Conservation (phyloP, 2,888 invertebrate species). For the Lymantria monacha region DNA sequence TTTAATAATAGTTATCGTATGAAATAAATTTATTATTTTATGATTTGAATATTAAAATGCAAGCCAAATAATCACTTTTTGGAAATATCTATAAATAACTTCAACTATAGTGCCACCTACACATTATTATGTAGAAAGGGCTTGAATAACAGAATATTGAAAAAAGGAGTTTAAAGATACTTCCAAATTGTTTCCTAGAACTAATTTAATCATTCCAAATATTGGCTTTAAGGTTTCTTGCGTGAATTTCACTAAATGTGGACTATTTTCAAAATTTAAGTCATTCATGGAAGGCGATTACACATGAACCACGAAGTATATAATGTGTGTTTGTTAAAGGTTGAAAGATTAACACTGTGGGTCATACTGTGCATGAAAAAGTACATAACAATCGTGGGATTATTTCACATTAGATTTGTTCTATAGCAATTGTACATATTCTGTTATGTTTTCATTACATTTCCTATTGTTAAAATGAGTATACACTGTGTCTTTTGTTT, state of each 20-base stretch:
- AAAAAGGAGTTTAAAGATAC: constrained; percentile 1
- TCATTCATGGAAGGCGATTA: background rate
- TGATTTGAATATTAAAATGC: background rate
- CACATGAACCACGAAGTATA: constrained; percentile 3
- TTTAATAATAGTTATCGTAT: background rate
- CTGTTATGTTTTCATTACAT: constrained; percentile 32
- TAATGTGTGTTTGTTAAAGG: constrained; percentile 15
- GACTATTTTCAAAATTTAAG: constrained; percentile 9
- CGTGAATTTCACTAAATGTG: constrained; percentile 11
- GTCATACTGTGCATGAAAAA: constrained; percentile 30
- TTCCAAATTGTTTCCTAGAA: constrained; percentile 6
- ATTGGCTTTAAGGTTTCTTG: constrained; percentile 18
- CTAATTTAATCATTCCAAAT: constrained; percentile 8
- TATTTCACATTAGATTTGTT: constrained; percentile 21
- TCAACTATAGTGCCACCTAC: background rate
- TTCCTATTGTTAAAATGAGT: constrained; percentile 39
- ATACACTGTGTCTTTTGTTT: constrained; percentile 47
- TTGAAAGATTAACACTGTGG: constrained; percentile 17
- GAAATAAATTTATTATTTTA: background rate
- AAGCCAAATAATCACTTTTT: constrained; percentile 3
- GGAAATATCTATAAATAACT: constrained; percentile 2
- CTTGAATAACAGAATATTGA: too few relatives aligned
- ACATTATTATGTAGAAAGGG: too few relatives aligned
- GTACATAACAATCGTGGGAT: constrained; percentile 29
- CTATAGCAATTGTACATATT: constrained; percentile 28